These are phyloP conservation scores for Rhagologus leucostigma DNA, from an alignment of 2,113 vertebrate species.

Conservation along the genomic window DNA sequence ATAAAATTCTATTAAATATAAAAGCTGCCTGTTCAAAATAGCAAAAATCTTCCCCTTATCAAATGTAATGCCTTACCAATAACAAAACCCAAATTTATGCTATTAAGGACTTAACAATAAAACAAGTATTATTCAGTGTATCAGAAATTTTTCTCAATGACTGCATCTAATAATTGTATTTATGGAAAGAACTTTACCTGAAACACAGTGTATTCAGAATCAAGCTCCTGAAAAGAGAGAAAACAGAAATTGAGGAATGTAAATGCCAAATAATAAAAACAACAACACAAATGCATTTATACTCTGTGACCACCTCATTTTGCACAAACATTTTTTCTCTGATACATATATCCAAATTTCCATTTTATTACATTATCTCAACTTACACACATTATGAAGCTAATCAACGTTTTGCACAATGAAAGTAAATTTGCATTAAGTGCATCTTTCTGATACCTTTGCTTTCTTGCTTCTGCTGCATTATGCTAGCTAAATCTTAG, in stretches of 20 bases:
- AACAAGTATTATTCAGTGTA: neutral
- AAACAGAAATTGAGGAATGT: conserved; percentile 2
- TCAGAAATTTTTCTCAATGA: neutral
- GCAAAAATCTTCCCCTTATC: neutral
- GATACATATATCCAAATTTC: neutral
- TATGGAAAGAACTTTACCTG: conserved; percentile 80
- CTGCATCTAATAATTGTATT: neutral
- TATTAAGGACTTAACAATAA: neutral
- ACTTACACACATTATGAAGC: neutral
- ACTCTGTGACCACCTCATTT: neutral
- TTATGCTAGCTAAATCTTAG: neutral
- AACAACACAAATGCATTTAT: neutral
- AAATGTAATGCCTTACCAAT: neutral
- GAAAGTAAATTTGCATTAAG: neutral
- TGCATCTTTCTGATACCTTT: neutral
- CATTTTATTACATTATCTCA: neutral
- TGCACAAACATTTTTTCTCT: neutral
- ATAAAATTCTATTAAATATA: neutral
- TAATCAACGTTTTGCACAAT: neutral
- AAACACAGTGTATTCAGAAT: conserved; percentile 67
- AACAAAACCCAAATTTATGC: neutral
- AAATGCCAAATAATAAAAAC: neutral
- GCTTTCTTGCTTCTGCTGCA: neutral
- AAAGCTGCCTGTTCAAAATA: neutral
- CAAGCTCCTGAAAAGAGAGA: conserved; percentile 80